Conservation (phyloP, 2,888 invertebrate genomes). For the Teinopalpus imperialis region DNA sequence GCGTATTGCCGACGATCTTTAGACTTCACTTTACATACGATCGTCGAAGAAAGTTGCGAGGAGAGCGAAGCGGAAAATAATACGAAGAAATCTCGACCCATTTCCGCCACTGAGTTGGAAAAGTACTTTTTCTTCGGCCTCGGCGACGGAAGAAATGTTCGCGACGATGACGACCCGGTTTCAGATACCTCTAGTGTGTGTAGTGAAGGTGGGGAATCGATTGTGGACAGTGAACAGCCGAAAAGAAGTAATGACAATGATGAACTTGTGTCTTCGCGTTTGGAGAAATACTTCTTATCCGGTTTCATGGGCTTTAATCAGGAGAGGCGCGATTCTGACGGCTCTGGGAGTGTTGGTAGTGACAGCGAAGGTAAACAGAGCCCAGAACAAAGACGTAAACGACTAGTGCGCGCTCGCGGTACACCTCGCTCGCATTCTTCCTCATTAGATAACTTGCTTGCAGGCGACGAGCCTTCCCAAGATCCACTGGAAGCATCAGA, state of each 20-base stretch:
- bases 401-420: slow-evolving; percentile 90
- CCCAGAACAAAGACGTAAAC: slow-evolving; percentile 92
- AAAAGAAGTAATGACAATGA: slow-evolving; percentile 84
- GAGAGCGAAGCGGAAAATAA: slow-evolving; percentile 92
- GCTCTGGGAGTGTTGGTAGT: slow-evolving; percentile 93
- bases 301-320: slow-evolving; percentile 92
- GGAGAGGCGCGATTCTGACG: slow-evolving; percentile 89
- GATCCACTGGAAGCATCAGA: slow-evolving; percentile 84
- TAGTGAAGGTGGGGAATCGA: slow-evolving; percentile 90
- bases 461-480: slow-evolving; percentile 82
- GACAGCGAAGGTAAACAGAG: slow-evolving; percentile 94
- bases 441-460: slow-evolving; percentile 89
- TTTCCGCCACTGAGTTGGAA: slow-evolving; percentile 92
- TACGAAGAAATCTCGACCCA: slow-evolving; percentile 84
- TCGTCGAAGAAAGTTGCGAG: slow-evolving; percentile 96
- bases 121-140: slow-evolving; percentile 95
- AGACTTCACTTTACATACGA: slow-evolving; percentile 95
- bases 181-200: slow-evolving; percentile 94
- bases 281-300: slow-evolving; percentile 94
- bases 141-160: slow-evolving; percentile 85
- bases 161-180: slow-evolving; percentile 83
- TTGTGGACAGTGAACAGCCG: slow-evolving; percentile 82
- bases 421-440: slow-evolving; percentile 92
- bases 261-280: slow-evolving; percentile 90
- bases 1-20: slow-evolving; percentile 91